These are phyloP conservation scores for Rhinopomastus cyanomelas DNA, from an alignment of 2,113 vertebrate genomes.

Conservation along the genomic window DNA sequence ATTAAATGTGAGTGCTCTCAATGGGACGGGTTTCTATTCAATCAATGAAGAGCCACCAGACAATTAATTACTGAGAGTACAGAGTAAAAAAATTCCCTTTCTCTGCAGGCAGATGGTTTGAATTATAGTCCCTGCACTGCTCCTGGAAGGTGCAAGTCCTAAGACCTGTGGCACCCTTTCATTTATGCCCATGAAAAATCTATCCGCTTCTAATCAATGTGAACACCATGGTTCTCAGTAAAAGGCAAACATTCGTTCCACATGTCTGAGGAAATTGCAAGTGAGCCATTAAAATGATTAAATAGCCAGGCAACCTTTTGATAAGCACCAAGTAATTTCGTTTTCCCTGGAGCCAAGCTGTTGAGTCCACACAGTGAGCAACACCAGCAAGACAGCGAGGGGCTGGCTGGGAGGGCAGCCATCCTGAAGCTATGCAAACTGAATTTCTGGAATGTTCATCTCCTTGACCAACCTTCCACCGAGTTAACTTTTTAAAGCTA, in stretches of 20 bases:
- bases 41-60: neutral
- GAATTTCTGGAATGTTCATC: neutral
- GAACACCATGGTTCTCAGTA: neutral
- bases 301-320: neutral
- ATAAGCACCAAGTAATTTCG: conserved; percentile 28
- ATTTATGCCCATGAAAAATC: neutral
- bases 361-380: neutral
- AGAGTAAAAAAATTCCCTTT: neutral
- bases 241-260: neutral
- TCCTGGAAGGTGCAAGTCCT: neutral
- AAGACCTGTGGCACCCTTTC: neutral
- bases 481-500: conserved; percentile 3
- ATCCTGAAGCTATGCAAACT: neutral
- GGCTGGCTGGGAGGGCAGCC: neutral
- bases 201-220: neutral
- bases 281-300: conserved; percentile 10
- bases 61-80: neutral
- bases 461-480: neutral
- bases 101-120: neutral
- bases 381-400: neutral
- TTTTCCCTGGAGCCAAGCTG: neutral
- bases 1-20: conserved; percentile 30
- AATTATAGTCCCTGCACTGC: neutral
- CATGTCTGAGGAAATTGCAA: neutral
- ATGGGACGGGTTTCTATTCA: neutral